phyloP scores from a whole-genome alignment of 2,888 invertebrate genomes.

The Drosophila meridionalis region DNA sequence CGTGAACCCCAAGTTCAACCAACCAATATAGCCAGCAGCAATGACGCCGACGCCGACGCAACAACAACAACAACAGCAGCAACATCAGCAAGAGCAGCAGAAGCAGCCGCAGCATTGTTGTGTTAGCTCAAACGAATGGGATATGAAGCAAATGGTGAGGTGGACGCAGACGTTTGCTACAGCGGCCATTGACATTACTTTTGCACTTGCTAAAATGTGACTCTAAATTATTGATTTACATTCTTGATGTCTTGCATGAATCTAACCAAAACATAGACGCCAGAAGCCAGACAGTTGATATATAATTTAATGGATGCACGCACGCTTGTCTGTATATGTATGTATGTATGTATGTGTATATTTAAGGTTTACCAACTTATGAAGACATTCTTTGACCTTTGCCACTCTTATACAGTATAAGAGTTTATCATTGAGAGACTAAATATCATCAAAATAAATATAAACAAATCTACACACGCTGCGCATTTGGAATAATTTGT shows the following conservation, averaged over 20 bases:
- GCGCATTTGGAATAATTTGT: conserved; percentile 3
- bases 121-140: conserved; percentile 63
- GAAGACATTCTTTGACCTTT: neutral
- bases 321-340: neutral
- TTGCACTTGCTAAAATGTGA: conserved; percentile 56
- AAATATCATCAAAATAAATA: neutral
- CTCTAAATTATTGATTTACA: conserved; percentile 59
- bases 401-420: neutral
- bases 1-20: conserved; percentile 77
- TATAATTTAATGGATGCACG: conserved; percentile 13
- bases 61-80: neutral
- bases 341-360: neutral
- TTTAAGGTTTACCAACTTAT: neutral
- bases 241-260: conserved; percentile 58
- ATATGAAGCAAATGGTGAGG: conserved; percentile 28
- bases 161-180: conserved; percentile 67
- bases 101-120: conserved; percentile 43
- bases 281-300: conserved; percentile 9
- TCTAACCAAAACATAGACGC: conserved; percentile 14
- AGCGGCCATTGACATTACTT: conserved; percentile 67
- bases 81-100: conserved; percentile 7
- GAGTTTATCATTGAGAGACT: too few relatives aligned
- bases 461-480: neutral
- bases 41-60: conserved; percentile 16
- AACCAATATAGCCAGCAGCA: conserved; percentile 62